Evolutionary conservation across 2,797 vertebrate species (phyloP), one percentile per base, ranked within the genome.

Genomic region (Paguma larvata): DNA sequence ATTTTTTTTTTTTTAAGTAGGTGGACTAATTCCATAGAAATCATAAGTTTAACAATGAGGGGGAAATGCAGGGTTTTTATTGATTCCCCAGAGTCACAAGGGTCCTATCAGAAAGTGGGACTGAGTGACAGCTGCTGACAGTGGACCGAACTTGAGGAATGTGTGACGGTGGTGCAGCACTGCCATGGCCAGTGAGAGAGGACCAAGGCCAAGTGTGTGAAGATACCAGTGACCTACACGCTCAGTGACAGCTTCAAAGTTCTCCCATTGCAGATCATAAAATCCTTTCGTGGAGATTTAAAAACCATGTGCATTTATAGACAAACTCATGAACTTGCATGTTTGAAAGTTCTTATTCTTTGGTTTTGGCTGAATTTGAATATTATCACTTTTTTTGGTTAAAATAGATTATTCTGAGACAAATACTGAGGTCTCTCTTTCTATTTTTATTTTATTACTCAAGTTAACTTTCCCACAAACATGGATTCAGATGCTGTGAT

Each of bases 11-110:
- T 75, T 32, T 77, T 77, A 85, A 94, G 79, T 88, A 10, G 1
- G 3, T 63, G 32, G 62, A 94, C 95, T 88, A 30, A 94, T 97
- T 98, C 84, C 84, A 68, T 70, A 63, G 80, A 84, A 94, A 98
- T 86, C 46, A 72, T 67, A 87, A 78, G 41, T 46, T 97, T 95
- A 80, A 93, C 18, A 85, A 1, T 4, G n/a, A 38, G 51, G 46
- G 6, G 21, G n/a, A 32, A 72, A 62, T 19, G 12, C 0, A 12
- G 48, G 12, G 1, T 1, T 0, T 2, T 25, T 34, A 85, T 88
- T 86, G 79, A 87, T 75, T 2, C 25, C 18, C 1, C 13, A 92
- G 79, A 82, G 86, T 80, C 80, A 72, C 59, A 51, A 0, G 93
- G 75, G 77, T 32, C 56, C 79, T 85, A 72, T 13, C 73, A 44